phyloP scores from a whole-genome alignment of 2,113 vertebrate genomes.

The Amblyopsis rosae region DNA sequence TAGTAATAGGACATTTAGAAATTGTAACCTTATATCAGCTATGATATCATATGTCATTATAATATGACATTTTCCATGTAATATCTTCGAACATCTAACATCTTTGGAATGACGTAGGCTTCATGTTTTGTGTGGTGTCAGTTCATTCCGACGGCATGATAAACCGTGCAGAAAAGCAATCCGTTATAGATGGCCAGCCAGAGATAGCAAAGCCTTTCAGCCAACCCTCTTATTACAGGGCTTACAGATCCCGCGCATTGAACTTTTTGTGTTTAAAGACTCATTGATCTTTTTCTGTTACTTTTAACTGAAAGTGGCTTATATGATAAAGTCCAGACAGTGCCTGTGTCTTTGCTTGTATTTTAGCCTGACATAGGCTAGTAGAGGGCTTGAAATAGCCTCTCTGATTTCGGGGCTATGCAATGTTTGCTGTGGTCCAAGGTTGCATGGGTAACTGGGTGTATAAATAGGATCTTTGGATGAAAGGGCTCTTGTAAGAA shows the following conservation, averaged over 20 bases:
- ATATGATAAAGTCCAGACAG: slow-evolving; percentile 37
- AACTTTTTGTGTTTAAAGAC: too few species aligned
- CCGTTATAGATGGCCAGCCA: slow-evolving; percentile 11
- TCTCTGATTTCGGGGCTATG: slow-evolving; percentile 55
- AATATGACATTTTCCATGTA: too few species aligned
- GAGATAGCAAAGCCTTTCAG: slow-evolving; percentile 15
- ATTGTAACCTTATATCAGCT: too few species aligned
- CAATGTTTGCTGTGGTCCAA: slow-evolving; percentile 68
- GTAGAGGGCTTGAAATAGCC: slow-evolving; percentile 61
- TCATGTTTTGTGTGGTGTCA: too few species aligned
- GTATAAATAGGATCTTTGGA: slow-evolving; percentile 73
- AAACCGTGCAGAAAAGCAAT: background rate
- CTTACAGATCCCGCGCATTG: too few species aligned
- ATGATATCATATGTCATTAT: too few species aligned
- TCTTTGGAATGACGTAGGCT: too few species aligned
- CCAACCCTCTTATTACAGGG: background rate
- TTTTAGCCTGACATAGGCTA: slow-evolving; percentile 32
- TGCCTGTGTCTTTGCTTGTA: slow-evolving; percentile 42
- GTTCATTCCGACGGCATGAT: background rate
- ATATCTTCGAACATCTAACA: too few species aligned
- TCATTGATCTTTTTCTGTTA: slow-evolving; percentile 12
- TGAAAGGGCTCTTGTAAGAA: slow-evolving; percentile 47
- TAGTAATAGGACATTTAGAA: too few species aligned
- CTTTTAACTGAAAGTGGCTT: slow-evolving; percentile 47
- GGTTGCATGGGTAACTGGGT: slow-evolving; percentile 65